A percentile compares a stretch with the other conserved stretches of the same genome.
Evolutionary conservation across 2,113 vertebrate species (phyloP).

Genomic region (Suricata suricatta): DNA sequence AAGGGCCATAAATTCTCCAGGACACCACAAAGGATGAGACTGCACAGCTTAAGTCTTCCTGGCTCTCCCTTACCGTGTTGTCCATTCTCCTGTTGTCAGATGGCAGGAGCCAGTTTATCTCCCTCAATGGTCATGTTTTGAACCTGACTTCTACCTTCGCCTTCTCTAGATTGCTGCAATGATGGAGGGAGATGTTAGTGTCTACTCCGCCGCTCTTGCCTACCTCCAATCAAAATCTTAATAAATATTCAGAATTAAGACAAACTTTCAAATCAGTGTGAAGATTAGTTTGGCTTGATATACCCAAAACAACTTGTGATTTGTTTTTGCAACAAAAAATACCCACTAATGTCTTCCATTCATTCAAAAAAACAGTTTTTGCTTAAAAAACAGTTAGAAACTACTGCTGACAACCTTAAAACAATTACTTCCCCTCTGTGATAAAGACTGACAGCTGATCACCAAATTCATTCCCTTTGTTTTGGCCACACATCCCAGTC

Average conservation of each 20-base stretch:
- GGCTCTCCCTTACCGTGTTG: background rate
- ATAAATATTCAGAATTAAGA: background rate
- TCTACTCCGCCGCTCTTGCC: background rate
- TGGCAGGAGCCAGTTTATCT: constrained; percentile 13
- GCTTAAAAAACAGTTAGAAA: background rate
- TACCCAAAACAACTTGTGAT: background rate
- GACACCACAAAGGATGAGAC: background rate
- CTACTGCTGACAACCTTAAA: background rate
- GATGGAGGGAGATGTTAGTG: background rate
- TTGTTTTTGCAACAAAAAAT: constrained; percentile 13
- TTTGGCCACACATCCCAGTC: background rate
- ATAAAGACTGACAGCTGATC: background rate
- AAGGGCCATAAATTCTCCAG: constrained; percentile 39
- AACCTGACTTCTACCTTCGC: background rate
- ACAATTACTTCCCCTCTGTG: background rate
- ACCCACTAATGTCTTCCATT: background rate
- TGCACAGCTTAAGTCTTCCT: background rate
- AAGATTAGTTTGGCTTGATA: background rate
- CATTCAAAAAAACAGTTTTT: background rate
- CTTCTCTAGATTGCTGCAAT: background rate
- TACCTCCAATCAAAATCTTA: background rate
- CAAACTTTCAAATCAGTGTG: background rate
- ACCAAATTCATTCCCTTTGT: background rate
- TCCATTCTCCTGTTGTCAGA: background rate
- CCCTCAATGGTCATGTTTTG: background rate